Evolutionary conservation across 2,888 invertebrate genomes (phyloP).

Genomic region (Eupithecia pulchellata): DNA sequence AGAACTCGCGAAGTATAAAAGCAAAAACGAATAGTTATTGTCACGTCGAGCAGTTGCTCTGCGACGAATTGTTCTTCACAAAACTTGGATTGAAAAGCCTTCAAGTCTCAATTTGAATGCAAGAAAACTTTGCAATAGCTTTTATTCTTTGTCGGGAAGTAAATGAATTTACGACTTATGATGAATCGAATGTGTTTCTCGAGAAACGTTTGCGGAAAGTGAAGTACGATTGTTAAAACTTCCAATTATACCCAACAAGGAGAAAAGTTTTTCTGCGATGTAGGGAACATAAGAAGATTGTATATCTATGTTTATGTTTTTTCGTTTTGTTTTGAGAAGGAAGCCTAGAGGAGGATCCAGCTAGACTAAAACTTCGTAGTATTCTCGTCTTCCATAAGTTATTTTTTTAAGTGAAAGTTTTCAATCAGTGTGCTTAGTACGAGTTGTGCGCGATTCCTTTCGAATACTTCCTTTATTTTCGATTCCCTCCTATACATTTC

Average conservation of each 20-base stretch:
- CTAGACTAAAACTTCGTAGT: too few relatives aligned
- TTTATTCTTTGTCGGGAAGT: slow-evolving; percentile 75
- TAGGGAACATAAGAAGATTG: not conserved
- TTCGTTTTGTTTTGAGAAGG: too few relatives aligned
- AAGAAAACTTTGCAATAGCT: slow-evolving; percentile 76
- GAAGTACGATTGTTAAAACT: slow-evolving; percentile 48
- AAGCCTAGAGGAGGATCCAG: too few relatives aligned
- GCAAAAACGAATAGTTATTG: slow-evolving; percentile 60
- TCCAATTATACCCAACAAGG: slow-evolving; percentile 26
- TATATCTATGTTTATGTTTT: too few relatives aligned
- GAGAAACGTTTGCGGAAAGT: slow-evolving; percentile 44
- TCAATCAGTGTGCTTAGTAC: too few relatives aligned
- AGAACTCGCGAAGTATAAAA: slow-evolving; percentile 34
- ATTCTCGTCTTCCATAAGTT: too few relatives aligned
- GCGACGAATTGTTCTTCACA: slow-evolving; percentile 69
- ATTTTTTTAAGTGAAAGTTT: too few relatives aligned
- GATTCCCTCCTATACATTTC: too few relatives aligned
- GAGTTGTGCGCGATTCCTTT: too few relatives aligned
- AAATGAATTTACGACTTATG: slow-evolving; percentile 76
- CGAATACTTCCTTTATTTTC: too few relatives aligned
- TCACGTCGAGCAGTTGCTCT: slow-evolving; percentile 53
- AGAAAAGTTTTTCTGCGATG: not conserved
- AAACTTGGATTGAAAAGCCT: slow-evolving; percentile 79
- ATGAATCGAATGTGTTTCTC: slow-evolving; percentile 64
- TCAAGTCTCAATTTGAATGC: slow-evolving; percentile 77